Evolutionary conservation across 2,888 invertebrate species (phyloP), one percentile per base, ranked within the genome.

Genomic region (Hypselothyrea guttata): DNA sequence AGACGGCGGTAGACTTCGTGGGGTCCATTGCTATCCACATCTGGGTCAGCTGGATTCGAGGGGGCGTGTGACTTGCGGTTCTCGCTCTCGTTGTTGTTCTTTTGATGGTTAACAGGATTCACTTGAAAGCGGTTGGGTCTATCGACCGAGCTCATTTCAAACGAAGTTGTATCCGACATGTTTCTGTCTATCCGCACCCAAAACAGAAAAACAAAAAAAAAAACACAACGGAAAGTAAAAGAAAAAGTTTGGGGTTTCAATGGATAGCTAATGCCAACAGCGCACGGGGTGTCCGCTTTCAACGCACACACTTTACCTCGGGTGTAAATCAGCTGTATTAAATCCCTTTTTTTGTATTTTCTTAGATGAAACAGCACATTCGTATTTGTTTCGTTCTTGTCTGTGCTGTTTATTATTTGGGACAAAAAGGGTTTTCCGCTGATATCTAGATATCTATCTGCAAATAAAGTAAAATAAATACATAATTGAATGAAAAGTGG

Each of bases 121-220:
- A 90, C 90, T 87, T 90, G 90, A 62, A 90, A 90, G 33, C 90
- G 90, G 76, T 88, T 90, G 42, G 90, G 89, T 38, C 88, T 84
- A 71, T 90, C 90, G 57, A 88, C 87, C 62, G 87, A 86, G 63
- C 88, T 87, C 87, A 90, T 71, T 78, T 90, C 90, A 69, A 88
- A 84, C 8, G 89, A 85, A 45, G 87, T 75, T 70, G 79, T 79
- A 53, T 89, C 89, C 44, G 90, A 87, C 90, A 90, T 90, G 53
- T 60, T 22, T 22, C 22, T 42, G 28, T 40, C 22, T 22, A n/a
- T 38, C 15, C 46, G 45, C 49, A 51, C 11, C 53, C 22, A 22
- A 22, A 22, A 5, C 5, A 22, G 22, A 22, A 2, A 22, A 2
- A 22, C 22, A 22, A 2, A 22, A 22, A 22, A 22, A 22, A 22